Conservation (phyloP, 1,140 invertebrate species). For the Olivierus martensii region DNA sequence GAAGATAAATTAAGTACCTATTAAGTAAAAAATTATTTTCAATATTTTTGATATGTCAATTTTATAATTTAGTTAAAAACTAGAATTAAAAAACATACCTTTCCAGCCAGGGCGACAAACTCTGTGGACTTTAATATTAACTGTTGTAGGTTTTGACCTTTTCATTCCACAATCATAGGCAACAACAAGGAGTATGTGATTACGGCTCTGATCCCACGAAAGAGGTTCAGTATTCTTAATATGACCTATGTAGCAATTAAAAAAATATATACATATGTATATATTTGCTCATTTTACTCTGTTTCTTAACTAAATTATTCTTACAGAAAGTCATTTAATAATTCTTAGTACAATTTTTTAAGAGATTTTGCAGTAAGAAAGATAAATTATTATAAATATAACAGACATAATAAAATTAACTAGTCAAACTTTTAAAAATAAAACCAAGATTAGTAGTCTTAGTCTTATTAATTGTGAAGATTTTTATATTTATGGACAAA, state of each 20-base stretch:
- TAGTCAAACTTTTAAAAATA: no score
- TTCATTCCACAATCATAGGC: slow-evolving; percentile 93
- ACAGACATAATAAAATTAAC: no score
- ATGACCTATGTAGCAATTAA: slow-evolving; percentile 39
- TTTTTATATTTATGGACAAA: no score
- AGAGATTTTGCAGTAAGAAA: no score
- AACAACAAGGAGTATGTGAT: slow-evolving; percentile 89
- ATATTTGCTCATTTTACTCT: neutral
- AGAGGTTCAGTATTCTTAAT: slow-evolving; percentile 82
- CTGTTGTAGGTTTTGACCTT: slow-evolving; percentile 65
- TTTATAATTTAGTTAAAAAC: neutral
- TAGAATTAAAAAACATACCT: slow-evolving; percentile 36
- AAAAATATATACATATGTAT: neutral
- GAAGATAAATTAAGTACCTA: no score
- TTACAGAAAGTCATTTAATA: neutral
- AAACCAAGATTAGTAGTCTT: no score
- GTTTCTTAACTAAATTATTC: neutral
- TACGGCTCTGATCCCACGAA: slow-evolving; percentile 80
- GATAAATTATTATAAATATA: no score
- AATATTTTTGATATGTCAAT: neutral
- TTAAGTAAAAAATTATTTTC: no score
- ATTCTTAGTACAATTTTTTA: no score
- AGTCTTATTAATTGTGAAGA: no score
- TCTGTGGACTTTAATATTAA: slow-evolving; percentile 79
- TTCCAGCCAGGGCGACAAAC: slow-evolving; percentile 60